phyloP scores from a whole-genome alignment of 2,888 invertebrate species.

The Amiota minor region DNA sequence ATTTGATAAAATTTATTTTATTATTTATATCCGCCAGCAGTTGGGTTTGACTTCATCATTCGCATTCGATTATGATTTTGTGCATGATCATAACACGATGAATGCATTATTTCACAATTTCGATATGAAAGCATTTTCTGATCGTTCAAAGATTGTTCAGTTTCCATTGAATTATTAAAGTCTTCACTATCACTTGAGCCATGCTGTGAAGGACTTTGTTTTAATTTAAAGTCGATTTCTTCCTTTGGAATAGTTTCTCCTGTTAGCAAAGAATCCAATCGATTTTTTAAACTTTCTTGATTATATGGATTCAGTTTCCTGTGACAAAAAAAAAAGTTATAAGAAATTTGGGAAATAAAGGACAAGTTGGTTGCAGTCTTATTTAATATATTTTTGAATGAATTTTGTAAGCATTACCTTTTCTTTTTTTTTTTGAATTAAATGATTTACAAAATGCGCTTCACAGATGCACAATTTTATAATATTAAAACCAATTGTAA shows the following conservation, averaged over 20 bases:
- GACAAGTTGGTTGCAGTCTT: too few relatives aligned
- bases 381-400: too few relatives aligned
- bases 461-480: too few relatives aligned
- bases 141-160: neutral
- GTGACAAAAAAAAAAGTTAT: neutral
- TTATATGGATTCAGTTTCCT: conserved; percentile 2
- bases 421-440: too few relatives aligned
- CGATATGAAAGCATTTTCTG: neutral
- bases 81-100: neutral
- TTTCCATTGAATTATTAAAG: neutral
- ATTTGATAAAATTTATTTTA: neutral
- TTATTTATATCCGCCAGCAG: neutral
- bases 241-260: conserved; percentile 10
- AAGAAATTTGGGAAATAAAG: too few relatives aligned
- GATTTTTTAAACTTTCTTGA: neutral
- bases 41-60: neutral
- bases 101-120: neutral
- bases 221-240: conserved; percentile 1
- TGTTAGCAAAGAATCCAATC: neutral
- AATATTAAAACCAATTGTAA: too few relatives aligned
- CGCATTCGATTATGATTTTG: conserved; percentile 10
- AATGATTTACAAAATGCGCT: too few relatives aligned
- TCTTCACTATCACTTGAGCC: neutral
- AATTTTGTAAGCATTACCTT: too few relatives aligned
- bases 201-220: neutral